These are phyloP conservation scores for Cephus pulcher DNA, from an alignment of 2,888 invertebrate species.

Conservation along the genomic window DNA sequence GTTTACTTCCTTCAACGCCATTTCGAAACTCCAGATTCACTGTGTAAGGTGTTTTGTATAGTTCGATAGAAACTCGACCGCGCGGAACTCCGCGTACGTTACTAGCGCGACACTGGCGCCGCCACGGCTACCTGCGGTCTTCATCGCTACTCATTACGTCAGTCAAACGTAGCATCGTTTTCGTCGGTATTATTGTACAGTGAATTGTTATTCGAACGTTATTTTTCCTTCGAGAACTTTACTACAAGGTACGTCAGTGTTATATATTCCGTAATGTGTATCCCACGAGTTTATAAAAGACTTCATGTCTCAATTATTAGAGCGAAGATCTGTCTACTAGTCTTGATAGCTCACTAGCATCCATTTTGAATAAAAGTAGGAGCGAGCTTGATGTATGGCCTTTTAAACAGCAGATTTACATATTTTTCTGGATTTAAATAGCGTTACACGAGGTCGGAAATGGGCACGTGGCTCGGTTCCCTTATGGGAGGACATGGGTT, in stretches of 20 bases:
- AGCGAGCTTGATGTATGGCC: constrained; percentile 42
- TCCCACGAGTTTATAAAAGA: background rate
- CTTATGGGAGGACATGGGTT: background rate
- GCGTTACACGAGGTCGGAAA: constrained; percentile 35
- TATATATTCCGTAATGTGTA: background rate
- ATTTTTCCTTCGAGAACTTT: background rate
- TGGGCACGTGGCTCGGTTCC: constrained; percentile 36
- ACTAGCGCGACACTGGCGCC: background rate
- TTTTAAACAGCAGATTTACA: constrained; percentile 51
- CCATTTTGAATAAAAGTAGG: constrained; percentile 13
- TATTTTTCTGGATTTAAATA: constrained; percentile 50
- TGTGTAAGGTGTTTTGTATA: constrained; percentile 41
- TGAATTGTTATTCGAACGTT: background rate
- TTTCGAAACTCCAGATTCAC: constrained; percentile 20
- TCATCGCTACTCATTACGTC: background rate
- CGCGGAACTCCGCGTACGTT: constrained; percentile 40
- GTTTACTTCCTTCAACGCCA: constrained; percentile 19
- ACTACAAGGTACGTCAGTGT: background rate
- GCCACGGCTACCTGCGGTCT: background rate
- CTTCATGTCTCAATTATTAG: background rate
- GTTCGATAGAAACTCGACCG: constrained; percentile 37
- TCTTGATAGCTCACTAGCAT: background rate
- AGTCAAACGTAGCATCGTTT: background rate
- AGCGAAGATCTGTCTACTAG: background rate
- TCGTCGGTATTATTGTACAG: background rate